phyloP scores from a whole-genome alignment of 53 echinoderm and acorn worm genomes.

The Luidia sarsii region DNA sequence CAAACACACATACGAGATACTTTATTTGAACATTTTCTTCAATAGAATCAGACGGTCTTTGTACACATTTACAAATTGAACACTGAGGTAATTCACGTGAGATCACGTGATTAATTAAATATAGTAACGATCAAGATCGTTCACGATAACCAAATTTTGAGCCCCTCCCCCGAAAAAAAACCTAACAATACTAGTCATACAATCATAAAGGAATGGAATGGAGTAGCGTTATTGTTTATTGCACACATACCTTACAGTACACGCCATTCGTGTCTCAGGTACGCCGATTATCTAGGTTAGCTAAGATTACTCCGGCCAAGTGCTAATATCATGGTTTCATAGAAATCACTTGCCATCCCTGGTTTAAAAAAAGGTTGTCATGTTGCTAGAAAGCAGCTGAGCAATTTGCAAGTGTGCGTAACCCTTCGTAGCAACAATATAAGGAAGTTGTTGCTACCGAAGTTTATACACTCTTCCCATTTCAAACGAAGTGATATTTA shows the following conservation, averaged over 20 bases:
- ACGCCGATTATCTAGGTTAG: conserved; percentile 7
- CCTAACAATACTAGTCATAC: conserved; percentile 1
- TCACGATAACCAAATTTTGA: no score
- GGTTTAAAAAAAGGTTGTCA: no score
- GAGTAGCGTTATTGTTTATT: conserved; percentile 48
- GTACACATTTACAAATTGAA: conserved; percentile 47
- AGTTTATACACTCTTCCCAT: no score
- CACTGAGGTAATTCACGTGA: conserved; percentile 50
- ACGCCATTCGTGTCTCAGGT: background rate
- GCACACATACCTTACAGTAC: conserved; percentile 64
- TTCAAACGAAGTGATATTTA: no score
- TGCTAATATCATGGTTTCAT: no score
- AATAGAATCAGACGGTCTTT: conserved; percentile 44
- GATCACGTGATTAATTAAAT: conserved; percentile 38
- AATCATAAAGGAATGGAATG: conserved; percentile 52
- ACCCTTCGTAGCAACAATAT: no score
- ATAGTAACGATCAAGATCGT: background rate
- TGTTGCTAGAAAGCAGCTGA: no score
- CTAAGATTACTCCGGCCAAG: no score
- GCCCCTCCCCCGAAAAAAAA: no score
- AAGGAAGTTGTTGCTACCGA: no score
- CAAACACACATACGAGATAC: conserved; percentile 54
- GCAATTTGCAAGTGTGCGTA: no score
- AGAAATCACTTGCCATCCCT: no score
- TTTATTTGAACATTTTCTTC: conserved; percentile 13